Base-by-base conservation (phyloP, 2,888 invertebrate species). In the Rutpela maculata region DNA sequence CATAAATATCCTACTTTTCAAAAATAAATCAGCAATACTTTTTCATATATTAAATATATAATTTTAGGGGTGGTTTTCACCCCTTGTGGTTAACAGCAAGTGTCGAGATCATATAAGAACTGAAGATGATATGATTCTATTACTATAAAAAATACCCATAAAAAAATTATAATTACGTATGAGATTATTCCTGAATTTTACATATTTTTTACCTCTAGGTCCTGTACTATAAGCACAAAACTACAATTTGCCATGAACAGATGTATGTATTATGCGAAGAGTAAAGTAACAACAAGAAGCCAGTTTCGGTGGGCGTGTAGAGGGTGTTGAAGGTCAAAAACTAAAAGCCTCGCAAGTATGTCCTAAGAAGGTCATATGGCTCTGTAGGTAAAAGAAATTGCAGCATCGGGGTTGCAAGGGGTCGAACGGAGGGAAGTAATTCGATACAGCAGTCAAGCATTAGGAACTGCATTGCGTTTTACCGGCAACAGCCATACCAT, bases 381-480 rank as follows among this genome's bases (percentile, higher is more conserved):
- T 26, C 55, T 50, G 75, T 78, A 78, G 78, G 74, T 78, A 78
- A 71, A 75, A 75, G 75, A 75, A 77, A 75, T 78, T 75, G 78
- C 78, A 35, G 75, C 55, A 38, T 43, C 65, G 68, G 73, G 78
- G 75, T 56, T 55, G 65, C 65, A 56, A 72, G 78, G 70, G 77
- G 74, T 57, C 67, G 62, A n/a, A 65, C 63, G 69, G 74, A 43
- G 69, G 59, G 43, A 50, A 31, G 78, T 78, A 78, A 78, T 74
- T 78, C 74, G 78, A 78, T 78, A 73, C 76, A 59, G 63, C 63
- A 56, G 72, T 63, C 66, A 55, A 72, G 59, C 70, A 78, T 68
- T 73, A 67, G 74, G 69, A 71, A 71, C 81, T 82, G 84, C 84
- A 84, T 81, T 84, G 81, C 79, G 76, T 80, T 81, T 81, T 57